Conservation (phyloP, 2,797 vertebrate genomes). For the Hydrocynus forskahlii region DNA sequence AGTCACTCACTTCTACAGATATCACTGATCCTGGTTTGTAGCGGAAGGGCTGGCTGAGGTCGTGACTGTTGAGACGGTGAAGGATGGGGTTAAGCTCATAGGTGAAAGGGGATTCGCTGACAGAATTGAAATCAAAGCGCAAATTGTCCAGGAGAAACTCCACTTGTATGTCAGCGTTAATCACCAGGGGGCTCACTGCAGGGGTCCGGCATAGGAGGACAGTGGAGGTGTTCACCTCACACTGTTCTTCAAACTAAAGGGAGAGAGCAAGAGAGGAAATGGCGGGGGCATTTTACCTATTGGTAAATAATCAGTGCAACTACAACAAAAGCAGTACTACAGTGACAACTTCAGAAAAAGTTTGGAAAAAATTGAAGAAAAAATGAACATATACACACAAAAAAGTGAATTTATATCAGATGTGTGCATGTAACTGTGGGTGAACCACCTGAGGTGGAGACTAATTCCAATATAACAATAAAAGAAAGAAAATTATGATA, state of each 20-base stretch:
- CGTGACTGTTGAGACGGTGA: constrained; percentile 84
- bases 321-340: neutral
- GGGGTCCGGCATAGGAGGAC: constrained; percentile 90
- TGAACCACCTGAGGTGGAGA: no score
- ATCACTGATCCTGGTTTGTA: constrained; percentile 97
- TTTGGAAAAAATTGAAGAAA: neutral
- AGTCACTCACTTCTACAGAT: constrained; percentile 88
- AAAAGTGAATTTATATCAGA: neutral
- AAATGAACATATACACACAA: neutral
- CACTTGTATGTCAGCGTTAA: constrained; percentile 75
- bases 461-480: neutral
- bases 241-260: constrained; percentile 84
- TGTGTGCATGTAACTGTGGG: neutral
- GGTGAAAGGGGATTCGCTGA: constrained; percentile 83
- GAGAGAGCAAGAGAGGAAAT: constrained; percentile 5
- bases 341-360: neutral
- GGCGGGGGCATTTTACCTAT: no score
- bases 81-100: constrained; percentile 89
- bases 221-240: constrained; percentile 87
- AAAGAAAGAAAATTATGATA: no score
- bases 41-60: constrained; percentile 85
- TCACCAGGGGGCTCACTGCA: constrained; percentile 76
- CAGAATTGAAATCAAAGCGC: constrained; percentile 83
- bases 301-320: neutral
- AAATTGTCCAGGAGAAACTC: constrained; percentile 94